phyloP scores from a whole-genome alignment of 2,888 invertebrate species.

The Conchocele bisecta region DNA sequence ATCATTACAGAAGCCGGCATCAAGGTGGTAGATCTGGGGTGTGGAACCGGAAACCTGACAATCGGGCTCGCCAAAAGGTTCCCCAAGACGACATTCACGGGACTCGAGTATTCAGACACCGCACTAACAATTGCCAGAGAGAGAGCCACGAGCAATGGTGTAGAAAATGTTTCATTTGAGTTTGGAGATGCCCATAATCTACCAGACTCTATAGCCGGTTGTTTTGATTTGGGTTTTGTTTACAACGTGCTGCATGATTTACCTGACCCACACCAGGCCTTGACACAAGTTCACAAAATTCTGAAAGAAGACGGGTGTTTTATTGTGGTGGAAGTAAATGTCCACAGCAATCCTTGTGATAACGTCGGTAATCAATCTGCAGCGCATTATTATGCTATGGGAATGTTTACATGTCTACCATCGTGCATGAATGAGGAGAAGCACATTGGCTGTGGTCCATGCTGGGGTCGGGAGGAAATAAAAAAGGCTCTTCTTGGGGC shows the following conservation, averaged over 20 bases:
- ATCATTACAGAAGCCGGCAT: too few species aligned
- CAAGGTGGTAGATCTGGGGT: too few species aligned
- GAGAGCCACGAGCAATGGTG: background rate
- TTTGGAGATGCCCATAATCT: slow-evolving; percentile 41
- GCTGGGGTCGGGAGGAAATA: slow-evolving; percentile 53
- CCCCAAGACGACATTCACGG: too few species aligned
- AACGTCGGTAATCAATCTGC: slow-evolving; percentile 37
- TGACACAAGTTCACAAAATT: slow-evolving; percentile 23
- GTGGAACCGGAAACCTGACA: too few species aligned
- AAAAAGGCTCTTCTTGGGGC: slow-evolving; percentile 16
- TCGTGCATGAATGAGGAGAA: slow-evolving; percentile 32
- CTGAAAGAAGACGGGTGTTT: slow-evolving; percentile 39
- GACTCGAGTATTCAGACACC: too few species aligned
- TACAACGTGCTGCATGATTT: slow-evolving; percentile 48
- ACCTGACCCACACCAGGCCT: slow-evolving; percentile 39
- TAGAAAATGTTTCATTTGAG: slow-evolving; percentile 25
- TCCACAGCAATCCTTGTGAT: slow-evolving; percentile 36
- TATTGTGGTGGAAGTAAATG: slow-evolving; percentile 34
- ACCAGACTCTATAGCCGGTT: slow-evolving; percentile 6
- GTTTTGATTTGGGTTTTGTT: slow-evolving; percentile 37
- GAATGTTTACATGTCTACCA: slow-evolving; percentile 53
- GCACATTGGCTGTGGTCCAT: slow-evolving; percentile 43
- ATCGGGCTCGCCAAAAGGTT: too few species aligned
- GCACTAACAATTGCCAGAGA: too few species aligned
- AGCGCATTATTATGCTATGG: slow-evolving; percentile 37